These are phyloP conservation scores for Octopus bimaculoides DNA, from an alignment of 1,140 invertebrate species.

Conservation along the genomic window DNA sequence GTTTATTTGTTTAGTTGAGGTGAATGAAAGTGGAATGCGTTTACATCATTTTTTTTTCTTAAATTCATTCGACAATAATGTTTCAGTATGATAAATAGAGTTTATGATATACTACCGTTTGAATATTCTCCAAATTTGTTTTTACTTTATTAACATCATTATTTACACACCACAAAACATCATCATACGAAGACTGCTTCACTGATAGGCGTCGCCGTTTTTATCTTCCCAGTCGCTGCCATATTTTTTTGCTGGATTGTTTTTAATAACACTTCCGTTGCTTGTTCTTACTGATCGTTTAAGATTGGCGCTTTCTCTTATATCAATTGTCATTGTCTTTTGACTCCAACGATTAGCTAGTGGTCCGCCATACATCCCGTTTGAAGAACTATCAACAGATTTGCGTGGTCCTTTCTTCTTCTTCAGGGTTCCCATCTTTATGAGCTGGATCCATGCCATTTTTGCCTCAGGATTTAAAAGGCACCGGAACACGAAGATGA, in stretches of 20 bases:
- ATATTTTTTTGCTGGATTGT: not conserved
- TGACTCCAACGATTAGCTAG: not conserved
- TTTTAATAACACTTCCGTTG: not conserved
- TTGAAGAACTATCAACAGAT: slow-evolving; percentile 40
- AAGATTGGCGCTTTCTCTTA: not conserved
- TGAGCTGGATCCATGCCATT: slow-evolving; percentile 56
- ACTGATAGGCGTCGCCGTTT: not conserved
- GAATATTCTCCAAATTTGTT: no score
- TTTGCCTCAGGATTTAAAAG: slow-evolving; percentile 60
- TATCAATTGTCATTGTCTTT: not conserved
- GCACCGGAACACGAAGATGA: slow-evolving; percentile 62
- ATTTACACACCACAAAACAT: no score
- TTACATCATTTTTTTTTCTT: no score
- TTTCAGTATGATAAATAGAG: no score
- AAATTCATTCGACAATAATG: no score
- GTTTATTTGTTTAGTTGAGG: no score
- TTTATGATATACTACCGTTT: no score
- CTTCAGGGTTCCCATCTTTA: slow-evolving; percentile 55
- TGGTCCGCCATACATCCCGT: not conserved
- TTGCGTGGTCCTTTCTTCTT: slow-evolving; percentile 39
- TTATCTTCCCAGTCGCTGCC: not conserved
- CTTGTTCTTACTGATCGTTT: not conserved
- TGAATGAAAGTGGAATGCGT: no score
- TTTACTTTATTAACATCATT: no score
- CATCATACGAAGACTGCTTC: no score